These are phyloP conservation scores for Cephalotes varians DNA, from an alignment of 2,888 invertebrate species.

Conservation along the genomic window DNA sequence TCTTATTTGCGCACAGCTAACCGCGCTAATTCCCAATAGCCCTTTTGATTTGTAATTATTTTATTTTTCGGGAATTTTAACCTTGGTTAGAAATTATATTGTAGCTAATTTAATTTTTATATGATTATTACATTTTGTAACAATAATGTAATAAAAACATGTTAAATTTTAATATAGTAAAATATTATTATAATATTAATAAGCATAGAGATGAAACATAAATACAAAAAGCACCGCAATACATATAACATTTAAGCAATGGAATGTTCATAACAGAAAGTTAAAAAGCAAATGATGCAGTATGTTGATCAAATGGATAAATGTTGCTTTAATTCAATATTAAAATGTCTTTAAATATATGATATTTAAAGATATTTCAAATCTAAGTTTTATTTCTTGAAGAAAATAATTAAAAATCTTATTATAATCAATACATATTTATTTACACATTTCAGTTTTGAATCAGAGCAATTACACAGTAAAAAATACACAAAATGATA, in stretches of 20 bases:
- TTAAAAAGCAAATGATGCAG: neutral
- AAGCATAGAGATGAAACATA: neutral
- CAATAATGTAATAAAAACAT: neutral
- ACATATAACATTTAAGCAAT: neutral
- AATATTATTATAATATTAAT: neutral
- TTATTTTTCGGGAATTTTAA: too few species aligned
- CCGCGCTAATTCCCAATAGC: too few species aligned
- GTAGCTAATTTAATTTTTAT: neutral
- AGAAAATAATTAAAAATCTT: neutral
- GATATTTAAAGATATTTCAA: neutral
- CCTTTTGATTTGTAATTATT: too few species aligned
- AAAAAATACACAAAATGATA: too few species aligned
- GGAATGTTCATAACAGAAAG: neutral
- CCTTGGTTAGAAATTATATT: too few species aligned
- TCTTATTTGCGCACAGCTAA: too few species aligned
- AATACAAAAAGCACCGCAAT: constrained; percentile 7
- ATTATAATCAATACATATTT: neutral
- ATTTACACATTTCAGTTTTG: too few species aligned
- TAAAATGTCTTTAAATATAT: neutral
- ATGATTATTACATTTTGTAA: neutral
- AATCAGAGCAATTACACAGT: too few species aligned
- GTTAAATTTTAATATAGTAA: constrained; percentile 6
- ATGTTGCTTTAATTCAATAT: neutral
- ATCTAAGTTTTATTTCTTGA: too few species aligned
- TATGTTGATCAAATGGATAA: neutral